These are phyloP conservation scores for Argentina silus DNA, from an alignment of 2,797 vertebrate genomes.

Conservation along the genomic window DNA sequence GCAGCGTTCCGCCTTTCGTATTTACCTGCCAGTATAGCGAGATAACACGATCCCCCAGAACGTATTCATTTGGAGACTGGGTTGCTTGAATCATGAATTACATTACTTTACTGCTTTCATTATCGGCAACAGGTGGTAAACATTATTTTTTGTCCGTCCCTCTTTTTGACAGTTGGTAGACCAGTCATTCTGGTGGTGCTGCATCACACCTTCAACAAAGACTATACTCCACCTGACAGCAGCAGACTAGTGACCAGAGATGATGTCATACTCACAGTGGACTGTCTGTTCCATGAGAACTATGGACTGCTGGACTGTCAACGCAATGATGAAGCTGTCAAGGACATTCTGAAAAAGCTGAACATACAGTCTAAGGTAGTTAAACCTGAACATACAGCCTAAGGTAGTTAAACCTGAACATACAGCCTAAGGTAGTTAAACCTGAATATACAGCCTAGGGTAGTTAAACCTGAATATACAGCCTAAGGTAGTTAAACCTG, in stretches of 20 bases:
- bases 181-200: constrained; percentile 54
- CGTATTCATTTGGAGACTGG: too few relatives aligned
- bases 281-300: constrained; percentile 54
- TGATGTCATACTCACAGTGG: neutral
- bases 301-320: constrained; percentile 37
- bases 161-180: neutral
- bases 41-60: too few relatives aligned
- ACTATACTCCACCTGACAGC: constrained; percentile 31
- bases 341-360: neutral
- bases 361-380: constrained; percentile 3
- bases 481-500: too few relatives aligned
- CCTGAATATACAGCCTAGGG: too few relatives aligned
- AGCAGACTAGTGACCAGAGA: fast-evolving
- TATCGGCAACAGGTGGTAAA: neutral
- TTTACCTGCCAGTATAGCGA: too few relatives aligned
- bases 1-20: too few relatives aligned
- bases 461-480: too few relatives aligned
- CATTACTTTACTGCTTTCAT: neutral
- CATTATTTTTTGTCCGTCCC: neutral
- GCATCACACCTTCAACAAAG: constrained; percentile 50
- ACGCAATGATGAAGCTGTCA: constrained; percentile 12
- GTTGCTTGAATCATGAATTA: neutral
- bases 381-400: neutral
- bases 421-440: too few relatives aligned
- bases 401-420: too few relatives aligned